These are phyloP conservation scores for Malthinus seriepunctatus DNA, from an alignment of 2,888 invertebrate genomes.

Conservation along the genomic window DNA sequence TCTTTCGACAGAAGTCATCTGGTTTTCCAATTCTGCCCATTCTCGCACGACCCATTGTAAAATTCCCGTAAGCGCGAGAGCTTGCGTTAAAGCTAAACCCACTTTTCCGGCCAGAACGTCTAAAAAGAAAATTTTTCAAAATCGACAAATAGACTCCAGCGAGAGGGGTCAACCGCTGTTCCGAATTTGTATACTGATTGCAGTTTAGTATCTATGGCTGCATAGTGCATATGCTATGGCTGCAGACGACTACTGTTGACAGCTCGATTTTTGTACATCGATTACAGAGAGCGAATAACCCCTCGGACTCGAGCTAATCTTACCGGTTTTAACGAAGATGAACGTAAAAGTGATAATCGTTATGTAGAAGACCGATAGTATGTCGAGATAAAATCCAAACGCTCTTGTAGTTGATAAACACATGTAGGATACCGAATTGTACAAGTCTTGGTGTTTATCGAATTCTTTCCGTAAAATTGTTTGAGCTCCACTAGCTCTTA, in stretches of 20 bases:
- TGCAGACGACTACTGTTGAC: too few species aligned
- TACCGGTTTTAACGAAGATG: conserved; percentile 16
- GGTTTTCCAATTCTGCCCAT: conserved; percentile 80
- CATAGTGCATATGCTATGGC: too few species aligned
- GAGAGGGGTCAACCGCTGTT: too few species aligned
- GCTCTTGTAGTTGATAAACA: conserved; percentile 41
- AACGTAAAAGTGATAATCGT: conserved; percentile 24
- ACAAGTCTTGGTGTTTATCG: conserved; percentile 47
- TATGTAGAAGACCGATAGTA: conserved; percentile 41
- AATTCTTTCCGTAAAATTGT: conserved; percentile 43
- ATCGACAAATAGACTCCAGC: too few species aligned
- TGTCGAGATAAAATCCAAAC: conserved; percentile 46
- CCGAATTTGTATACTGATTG: too few species aligned
- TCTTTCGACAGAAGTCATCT: conserved; percentile 89
- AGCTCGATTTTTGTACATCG: too few species aligned
- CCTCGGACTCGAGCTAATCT: neutral
- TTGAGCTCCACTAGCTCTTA: conserved; percentile 46
- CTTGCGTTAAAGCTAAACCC: conserved; percentile 79
- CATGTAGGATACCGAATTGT: conserved; percentile 47
- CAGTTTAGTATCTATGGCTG: too few species aligned
- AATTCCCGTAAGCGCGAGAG: conserved; percentile 73
- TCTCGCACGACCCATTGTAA: conserved; percentile 73
- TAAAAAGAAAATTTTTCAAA: conserved; percentile 35
- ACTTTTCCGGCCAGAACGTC: conserved; percentile 71
- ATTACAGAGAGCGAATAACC: too few species aligned